Evolutionary conservation across 2,113 vertebrate genomes (phyloP).

Genomic region (Serilophus lunatus): DNA sequence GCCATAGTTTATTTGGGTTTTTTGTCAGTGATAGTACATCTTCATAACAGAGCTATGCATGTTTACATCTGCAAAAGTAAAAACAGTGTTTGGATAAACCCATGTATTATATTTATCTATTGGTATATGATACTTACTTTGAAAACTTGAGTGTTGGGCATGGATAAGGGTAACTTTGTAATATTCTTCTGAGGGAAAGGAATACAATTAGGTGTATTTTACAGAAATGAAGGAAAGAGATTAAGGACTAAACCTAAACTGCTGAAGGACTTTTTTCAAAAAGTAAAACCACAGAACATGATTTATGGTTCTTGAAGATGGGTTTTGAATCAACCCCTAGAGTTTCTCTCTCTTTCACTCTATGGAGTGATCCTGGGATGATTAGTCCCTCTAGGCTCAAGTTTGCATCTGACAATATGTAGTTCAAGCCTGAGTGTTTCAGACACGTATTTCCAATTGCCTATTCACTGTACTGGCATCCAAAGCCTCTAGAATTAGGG

Average conservation of each 20-base stretch:
- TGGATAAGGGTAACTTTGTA: neutral
- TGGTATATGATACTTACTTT: neutral
- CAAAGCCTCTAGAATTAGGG: no score
- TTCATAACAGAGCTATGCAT: neutral
- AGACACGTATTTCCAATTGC: neutral
- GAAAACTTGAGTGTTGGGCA: neutral
- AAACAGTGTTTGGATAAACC: neutral
- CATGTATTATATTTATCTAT: neutral
- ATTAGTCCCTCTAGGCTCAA: neutral
- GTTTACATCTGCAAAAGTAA: neutral
- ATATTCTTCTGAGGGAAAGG: neutral
- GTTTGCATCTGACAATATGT: neutral
- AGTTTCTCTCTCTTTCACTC: neutral
- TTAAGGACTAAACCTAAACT: neutral
- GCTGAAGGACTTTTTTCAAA: constrained; percentile 12
- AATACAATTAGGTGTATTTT: neutral
- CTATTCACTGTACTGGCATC: neutral
- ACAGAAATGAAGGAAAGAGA: neutral
- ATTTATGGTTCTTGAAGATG: neutral
- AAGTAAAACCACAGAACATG: neutral
- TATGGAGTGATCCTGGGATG: neutral
- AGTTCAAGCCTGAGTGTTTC: neutral
- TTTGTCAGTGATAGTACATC: neutral
- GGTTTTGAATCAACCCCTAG: neutral
- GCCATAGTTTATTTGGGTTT: accelerated